These are phyloP conservation scores for Acronicta leporina DNA, from an alignment of 2,888 invertebrate species.

Conservation along the genomic window DNA sequence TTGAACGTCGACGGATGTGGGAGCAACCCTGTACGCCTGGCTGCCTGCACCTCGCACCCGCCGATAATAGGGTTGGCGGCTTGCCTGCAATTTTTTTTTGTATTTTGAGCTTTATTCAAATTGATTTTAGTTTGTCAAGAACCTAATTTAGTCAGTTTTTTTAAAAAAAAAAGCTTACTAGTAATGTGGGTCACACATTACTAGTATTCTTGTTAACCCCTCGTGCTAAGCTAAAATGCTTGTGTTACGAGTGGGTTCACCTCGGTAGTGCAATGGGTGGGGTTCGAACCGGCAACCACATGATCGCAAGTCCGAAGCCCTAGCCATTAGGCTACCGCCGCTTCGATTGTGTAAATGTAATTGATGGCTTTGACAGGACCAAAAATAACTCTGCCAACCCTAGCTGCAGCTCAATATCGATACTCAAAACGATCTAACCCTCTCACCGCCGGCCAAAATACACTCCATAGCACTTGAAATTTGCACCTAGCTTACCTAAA, in stretches of 20 bases:
- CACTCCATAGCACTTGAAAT: conserved; percentile 42
- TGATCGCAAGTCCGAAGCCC: too few relatives aligned
- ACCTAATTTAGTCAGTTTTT: background rate
- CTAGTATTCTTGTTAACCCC: too few relatives aligned
- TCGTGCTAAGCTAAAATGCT: too few relatives aligned
- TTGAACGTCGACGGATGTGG: conserved; percentile 63
- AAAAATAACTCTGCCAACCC: conserved; percentile 12
- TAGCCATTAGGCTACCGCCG: too few relatives aligned
- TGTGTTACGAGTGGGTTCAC: too few relatives aligned
- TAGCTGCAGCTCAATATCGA: conserved; percentile 11
- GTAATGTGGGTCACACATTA: too few relatives aligned
- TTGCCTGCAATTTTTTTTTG: conserved; percentile 21
- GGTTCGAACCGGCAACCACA: too few relatives aligned
- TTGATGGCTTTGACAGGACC: background rate
- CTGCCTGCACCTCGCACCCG: conserved; percentile 47
- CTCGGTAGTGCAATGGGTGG: too few relatives aligned
- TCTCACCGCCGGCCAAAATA: conserved; percentile 49
- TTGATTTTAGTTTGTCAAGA: conserved; percentile 8
- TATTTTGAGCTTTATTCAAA: conserved; percentile 22
- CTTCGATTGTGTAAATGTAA: background rate
- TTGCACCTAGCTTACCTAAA: conserved; percentile 46
- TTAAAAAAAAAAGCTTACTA: too few relatives aligned
- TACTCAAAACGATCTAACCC: conserved; percentile 33
- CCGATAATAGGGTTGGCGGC: conserved; percentile 42
- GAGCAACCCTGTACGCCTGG: conserved; percentile 55